Evolutionary conservation across 1,140 invertebrate genomes (phyloP).

Genomic region (Acromyrmex charruanus): DNA sequence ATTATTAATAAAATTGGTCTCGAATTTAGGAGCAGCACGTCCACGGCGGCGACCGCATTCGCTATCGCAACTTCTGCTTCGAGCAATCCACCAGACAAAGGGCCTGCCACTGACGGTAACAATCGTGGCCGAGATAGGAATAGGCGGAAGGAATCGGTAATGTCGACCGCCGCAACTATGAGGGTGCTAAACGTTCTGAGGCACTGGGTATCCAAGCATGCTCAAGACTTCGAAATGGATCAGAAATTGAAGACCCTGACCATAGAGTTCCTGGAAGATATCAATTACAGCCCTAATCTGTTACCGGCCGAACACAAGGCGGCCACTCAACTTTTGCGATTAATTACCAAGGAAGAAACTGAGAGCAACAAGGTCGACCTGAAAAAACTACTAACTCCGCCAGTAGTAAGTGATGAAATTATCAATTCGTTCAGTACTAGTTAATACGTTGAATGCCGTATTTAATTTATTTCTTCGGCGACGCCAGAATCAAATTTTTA

Average conservation of each 20-base stretch:
- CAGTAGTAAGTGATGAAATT: constrained; percentile 87
- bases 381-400: constrained; percentile 90
- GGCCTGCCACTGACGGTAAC: constrained; percentile 75
- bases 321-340: constrained; percentile 92
- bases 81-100: constrained; percentile 91
- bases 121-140: constrained; percentile 83
- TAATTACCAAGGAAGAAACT: constrained; percentile 92
- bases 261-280: constrained; percentile 95
- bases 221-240: constrained; percentile 95
- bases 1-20: neutral
- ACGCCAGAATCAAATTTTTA: too few relatives aligned
- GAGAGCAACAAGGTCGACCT: constrained; percentile 90
- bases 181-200: constrained; percentile 95
- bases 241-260: constrained; percentile 91
- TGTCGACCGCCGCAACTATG: constrained; percentile 97
- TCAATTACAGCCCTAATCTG: constrained; percentile 94
- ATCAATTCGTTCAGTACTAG: neutral
- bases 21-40: constrained; percentile 93
- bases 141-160: constrained; percentile 93
- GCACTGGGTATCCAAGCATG: constrained; percentile 91
- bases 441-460: neutral
- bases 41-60: constrained; percentile 96
- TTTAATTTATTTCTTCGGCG: neutral
- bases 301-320: constrained; percentile 96
- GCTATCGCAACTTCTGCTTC: constrained; percentile 96